A percentile compares a stretch with the other conserved stretches of the same genome.
phyloP scores from a whole-genome alignment of 2,888 invertebrate species.

The Matsumyia berberina region DNA sequence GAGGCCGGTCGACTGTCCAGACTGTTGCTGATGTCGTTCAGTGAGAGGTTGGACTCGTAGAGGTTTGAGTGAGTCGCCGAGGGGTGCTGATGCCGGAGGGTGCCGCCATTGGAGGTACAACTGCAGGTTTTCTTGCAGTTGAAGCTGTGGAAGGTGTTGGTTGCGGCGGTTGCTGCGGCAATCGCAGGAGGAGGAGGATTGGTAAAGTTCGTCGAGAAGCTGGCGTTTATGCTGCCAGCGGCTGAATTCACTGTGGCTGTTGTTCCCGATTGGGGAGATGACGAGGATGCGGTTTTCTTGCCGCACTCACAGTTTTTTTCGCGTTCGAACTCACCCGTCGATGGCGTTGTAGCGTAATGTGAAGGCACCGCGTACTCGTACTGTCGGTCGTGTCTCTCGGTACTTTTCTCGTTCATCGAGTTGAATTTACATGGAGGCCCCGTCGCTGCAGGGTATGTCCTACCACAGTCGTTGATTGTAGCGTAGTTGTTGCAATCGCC shows the following conservation, averaged over 20 bases:
- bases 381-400: constrained; percentile 80
- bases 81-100: constrained; percentile 80
- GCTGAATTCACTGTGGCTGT: constrained; percentile 80
- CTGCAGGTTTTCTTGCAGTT: constrained; percentile 82
- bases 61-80: constrained; percentile 78
- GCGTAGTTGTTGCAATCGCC: constrained; percentile 84
- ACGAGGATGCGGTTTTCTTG: constrained; percentile 69
- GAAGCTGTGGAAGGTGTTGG: constrained; percentile 79
- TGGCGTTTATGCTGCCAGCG: constrained; percentile 79
- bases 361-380: constrained; percentile 84
- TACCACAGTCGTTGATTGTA: constrained; percentile 83
- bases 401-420: constrained; percentile 81
- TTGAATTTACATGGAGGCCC: constrained; percentile 82
- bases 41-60: constrained; percentile 82
- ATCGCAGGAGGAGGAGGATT: constrained; percentile 76
- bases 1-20: constrained; percentile 66
- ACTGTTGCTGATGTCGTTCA: constrained; percentile 79
- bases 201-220: constrained; percentile 83
- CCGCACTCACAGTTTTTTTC: constrained; percentile 74
- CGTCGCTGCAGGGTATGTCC: constrained; percentile 82
- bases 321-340: constrained; percentile 78
- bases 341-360: constrained; percentile 78
- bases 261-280: constrained; percentile 75
- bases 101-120: constrained; percentile 80
- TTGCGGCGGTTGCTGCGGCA: constrained; percentile 51